A percentile compares a stretch with the other conserved stretches of the same genome.
phyloP scores from a whole-genome alignment of 2,797 vertebrate species.

The Catamblyrhynchus diadema region DNA sequence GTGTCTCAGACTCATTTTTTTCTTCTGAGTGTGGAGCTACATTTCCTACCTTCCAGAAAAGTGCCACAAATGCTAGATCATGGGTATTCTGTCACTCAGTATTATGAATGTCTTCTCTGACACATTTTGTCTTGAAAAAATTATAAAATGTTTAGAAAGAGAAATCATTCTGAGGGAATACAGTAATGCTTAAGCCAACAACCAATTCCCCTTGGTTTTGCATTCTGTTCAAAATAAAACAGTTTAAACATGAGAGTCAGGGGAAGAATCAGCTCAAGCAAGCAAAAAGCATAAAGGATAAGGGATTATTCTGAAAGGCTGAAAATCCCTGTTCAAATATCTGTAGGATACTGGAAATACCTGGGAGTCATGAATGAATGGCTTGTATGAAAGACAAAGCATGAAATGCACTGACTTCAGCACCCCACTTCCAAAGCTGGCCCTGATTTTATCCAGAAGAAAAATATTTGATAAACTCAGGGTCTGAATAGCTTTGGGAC shows the following conservation, averaged over 20 bases:
- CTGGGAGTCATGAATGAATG: not conserved
- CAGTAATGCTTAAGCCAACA: not conserved
- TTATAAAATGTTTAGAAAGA: not conserved
- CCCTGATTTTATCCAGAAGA: not conserved
- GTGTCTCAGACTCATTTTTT: not conserved
- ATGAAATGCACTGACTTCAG: not conserved
- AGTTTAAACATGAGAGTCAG: not conserved
- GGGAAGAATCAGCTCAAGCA: not conserved
- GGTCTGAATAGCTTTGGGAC: not conserved
- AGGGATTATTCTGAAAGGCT: not conserved
- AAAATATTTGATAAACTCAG: not conserved
- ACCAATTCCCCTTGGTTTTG: not conserved
- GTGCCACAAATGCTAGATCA: not conserved
- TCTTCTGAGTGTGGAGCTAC: not conserved
- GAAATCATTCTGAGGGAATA: not conserved
- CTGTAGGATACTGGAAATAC: not conserved
- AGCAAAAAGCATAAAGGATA: not conserved
- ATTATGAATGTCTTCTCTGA: not conserved
- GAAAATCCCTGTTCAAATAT: not conserved
- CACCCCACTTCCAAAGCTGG: not conserved
- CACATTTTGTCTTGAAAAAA: not conserved
- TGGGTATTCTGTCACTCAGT: not conserved
- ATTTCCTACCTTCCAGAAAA: not conserved
- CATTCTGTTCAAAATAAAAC: not conserved
- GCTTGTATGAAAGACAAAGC: not conserved